These are phyloP conservation scores for Mamestra configurata DNA, from an alignment of 1,140 invertebrate genomes.

Conservation along the genomic window DNA sequence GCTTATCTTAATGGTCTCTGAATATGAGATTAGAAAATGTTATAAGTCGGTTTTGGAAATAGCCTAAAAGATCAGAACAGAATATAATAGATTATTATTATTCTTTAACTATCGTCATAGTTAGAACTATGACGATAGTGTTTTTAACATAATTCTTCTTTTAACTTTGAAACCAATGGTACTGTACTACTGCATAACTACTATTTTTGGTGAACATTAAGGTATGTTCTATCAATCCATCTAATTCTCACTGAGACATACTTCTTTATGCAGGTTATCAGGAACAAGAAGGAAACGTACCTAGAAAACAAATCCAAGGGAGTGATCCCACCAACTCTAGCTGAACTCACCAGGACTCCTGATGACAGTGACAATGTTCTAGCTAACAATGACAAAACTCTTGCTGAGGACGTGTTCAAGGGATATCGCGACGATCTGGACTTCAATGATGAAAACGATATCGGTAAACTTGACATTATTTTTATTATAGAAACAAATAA, in stretches of 20 bases:
- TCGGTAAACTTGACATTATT: constrained; percentile 84
- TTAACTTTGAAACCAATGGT: no score
- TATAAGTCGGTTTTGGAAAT: no score
- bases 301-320: constrained; percentile 85
- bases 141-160: no score
- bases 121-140: no score
- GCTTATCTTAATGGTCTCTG: no score
- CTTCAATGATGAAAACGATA: constrained; percentile 92
- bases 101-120: constrained; percentile 39
- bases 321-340: constrained; percentile 75
- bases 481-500: neutral
- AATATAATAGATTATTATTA: no score
- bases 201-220: no score
- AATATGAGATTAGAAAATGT: no score
- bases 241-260: no score
- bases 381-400: constrained; percentile 72
- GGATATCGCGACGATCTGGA: constrained; percentile 92
- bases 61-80: neutral
- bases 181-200: no score
- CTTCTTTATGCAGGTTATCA: constrained; percentile 86
- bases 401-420: constrained; percentile 81
- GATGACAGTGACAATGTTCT: constrained; percentile 67
- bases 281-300: constrained; percentile 88
- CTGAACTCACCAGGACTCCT: constrained; percentile 62
- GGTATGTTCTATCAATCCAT: no score